Conservation (phyloP, 92 coral and sea anemone species). For the Anthopleura xanthogrammica region DNA sequence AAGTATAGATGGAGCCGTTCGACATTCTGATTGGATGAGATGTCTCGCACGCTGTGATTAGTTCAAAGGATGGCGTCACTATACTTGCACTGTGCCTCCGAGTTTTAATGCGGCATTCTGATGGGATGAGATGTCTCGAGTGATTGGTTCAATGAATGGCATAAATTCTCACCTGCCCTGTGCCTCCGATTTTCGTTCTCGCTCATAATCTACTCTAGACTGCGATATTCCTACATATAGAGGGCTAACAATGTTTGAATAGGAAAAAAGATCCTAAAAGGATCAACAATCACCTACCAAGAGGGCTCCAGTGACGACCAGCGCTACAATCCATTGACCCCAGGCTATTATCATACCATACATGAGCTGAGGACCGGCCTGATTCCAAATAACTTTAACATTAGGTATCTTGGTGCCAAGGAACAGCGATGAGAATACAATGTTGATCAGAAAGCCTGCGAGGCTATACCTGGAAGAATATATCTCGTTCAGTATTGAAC, state of each 20-base stretch:
- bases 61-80: too few relatives aligned
- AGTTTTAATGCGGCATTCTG: too few relatives aligned
- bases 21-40: too few relatives aligned
- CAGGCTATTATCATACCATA: constrained; percentile 81
- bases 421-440: constrained; percentile 73
- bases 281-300: constrained; percentile 40
- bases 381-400: constrained; percentile 65
- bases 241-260: not conserved
- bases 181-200: too few relatives aligned
- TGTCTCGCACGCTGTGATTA: too few relatives aligned
- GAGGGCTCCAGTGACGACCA: constrained; percentile 70
- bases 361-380: constrained; percentile 86
- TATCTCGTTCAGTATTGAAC: not conserved
- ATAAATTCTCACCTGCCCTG: too few relatives aligned
- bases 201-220: too few relatives aligned
- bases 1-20: too few relatives aligned
- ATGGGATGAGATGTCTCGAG: too few relatives aligned
- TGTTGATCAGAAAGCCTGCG: constrained; percentile 79
- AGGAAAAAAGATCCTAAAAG: not conserved
- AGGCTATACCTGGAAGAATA: constrained; percentile 53
- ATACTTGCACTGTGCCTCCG: too few relatives aligned
- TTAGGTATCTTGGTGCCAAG: constrained; percentile 85
- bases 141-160: too few relatives aligned
- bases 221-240: not conserved
- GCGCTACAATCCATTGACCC: constrained; percentile 83